phyloP scores from a whole-genome alignment of 2,888 invertebrate species.

The Synergus umbraculus region DNA sequence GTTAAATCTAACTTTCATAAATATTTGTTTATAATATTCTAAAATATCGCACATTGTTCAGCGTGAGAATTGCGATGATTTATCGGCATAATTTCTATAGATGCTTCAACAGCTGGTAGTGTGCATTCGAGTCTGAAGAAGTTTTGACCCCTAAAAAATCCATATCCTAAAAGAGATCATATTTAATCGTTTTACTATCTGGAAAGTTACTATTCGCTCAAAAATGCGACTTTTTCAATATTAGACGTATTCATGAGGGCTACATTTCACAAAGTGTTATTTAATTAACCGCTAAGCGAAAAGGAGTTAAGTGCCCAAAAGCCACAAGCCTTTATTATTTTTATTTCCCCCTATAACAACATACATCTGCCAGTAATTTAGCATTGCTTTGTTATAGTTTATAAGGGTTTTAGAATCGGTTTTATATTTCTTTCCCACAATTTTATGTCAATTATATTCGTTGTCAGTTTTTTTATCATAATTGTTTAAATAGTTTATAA shows the following conservation, averaged over 20 bases:
- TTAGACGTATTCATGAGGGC: background rate
- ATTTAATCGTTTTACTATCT: background rate
- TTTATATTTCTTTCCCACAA: constrained; percentile 23
- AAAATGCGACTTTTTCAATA: background rate
- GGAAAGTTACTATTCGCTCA: background rate
- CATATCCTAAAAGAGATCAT: background rate
- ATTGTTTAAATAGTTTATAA: background rate
- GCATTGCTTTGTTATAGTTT: constrained; percentile 8
- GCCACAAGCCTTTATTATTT: constrained; percentile 27
- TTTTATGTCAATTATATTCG: background rate
- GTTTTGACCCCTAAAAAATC: background rate
- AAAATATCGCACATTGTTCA: constrained; percentile 56
- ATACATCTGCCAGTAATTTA: constrained; percentile 28
- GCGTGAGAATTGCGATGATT: constrained; percentile 76
- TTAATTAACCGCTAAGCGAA: background rate
- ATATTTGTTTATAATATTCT: background rate
- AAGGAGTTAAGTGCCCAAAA: constrained; percentile 13
- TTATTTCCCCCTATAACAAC: background rate
- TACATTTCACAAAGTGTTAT: background rate
- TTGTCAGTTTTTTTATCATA: too few relatives aligned
- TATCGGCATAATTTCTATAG: constrained; percentile 76
- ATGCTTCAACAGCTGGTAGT: constrained; percentile 74
- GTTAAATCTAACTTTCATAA: background rate
- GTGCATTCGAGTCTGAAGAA: constrained; percentile 54
- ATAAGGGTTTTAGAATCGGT: background rate